Conservation (phyloP, 2,113 vertebrate species). For the Trinectes maculatus region DNA sequence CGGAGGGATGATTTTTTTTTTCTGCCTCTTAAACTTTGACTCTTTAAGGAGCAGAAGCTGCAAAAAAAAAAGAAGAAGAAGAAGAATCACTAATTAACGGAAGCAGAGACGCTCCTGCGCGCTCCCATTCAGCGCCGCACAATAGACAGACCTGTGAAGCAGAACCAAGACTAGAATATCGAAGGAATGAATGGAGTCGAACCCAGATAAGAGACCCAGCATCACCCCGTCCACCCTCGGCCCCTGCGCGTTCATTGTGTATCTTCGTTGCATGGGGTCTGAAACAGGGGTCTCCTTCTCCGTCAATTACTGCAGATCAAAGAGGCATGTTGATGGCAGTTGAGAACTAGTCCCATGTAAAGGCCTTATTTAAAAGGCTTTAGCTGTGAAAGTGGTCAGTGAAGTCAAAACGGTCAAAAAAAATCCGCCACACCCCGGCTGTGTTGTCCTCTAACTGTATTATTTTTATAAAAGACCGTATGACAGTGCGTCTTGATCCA, state of each 20-base stretch:
- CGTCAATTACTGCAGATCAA: conserved; percentile 68
- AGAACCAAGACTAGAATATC: conserved; percentile 84
- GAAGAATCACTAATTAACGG: conserved; percentile 90
- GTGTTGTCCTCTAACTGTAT: neutral
- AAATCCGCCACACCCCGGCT: neutral
- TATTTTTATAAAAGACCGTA: neutral
- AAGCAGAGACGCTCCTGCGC: conserved; percentile 77
- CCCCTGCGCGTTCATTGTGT: conserved; percentile 58
- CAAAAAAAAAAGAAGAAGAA: too few species aligned
- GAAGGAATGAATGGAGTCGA: conserved; percentile 79
- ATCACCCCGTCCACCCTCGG: conserved; percentile 64
- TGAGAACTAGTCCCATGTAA: neutral
- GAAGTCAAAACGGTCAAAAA: neutral
- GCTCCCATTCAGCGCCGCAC: conserved; percentile 83
- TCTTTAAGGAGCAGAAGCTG: conserved; percentile 80
- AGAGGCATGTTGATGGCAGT: conserved; percentile 43
- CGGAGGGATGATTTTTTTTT: conserved; percentile 23
- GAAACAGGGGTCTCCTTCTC: conserved; percentile 64
- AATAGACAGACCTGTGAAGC: conserved; percentile 84
- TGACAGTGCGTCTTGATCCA: neutral
- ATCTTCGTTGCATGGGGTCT: conserved; percentile 55
- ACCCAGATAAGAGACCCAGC: conserved; percentile 74
- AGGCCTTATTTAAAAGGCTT: conserved; percentile 4
- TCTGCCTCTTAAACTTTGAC: conserved; percentile 71
- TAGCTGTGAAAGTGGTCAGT: neutral